Conservation (phyloP, 2,888 invertebrate species). For the Dasypolia templi region DNA sequence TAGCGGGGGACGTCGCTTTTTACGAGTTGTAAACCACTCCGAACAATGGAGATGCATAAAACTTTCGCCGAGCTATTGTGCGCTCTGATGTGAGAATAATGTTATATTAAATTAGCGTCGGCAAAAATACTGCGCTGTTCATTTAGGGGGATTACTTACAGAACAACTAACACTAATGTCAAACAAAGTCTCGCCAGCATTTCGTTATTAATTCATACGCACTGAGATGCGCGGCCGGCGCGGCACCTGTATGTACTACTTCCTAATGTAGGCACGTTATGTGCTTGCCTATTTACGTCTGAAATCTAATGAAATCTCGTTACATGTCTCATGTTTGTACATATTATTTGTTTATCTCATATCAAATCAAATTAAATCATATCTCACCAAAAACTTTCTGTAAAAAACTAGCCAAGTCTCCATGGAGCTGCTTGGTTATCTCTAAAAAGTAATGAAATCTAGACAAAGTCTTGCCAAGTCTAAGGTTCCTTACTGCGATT, state of each 20-base stretch:
- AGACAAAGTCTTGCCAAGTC: too few species aligned
- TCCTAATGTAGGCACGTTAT: background rate
- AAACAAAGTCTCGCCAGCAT: constrained; percentile 26
- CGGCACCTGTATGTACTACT: background rate
- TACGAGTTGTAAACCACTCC: constrained; percentile 61
- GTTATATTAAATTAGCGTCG: constrained; percentile 58
- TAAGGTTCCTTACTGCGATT: too few species aligned
- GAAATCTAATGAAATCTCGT: background rate
- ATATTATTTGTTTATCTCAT: background rate
- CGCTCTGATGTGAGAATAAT: constrained; percentile 66
- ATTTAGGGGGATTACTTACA: constrained; percentile 33
- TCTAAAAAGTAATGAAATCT: too few species aligned
- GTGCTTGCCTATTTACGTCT: background rate
- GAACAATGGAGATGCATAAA: constrained; percentile 69
- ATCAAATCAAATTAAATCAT: background rate
- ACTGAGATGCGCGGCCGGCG: background rate
- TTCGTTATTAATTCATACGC: constrained; percentile 7
- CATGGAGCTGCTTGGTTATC: too few species aligned
- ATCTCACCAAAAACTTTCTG: too few species aligned
- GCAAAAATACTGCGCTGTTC: constrained; percentile 60
- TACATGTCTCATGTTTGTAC: too few species aligned
- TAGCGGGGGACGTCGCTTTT: constrained; percentile 68
- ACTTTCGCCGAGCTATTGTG: constrained; percentile 64
- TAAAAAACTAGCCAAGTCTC: too few species aligned
- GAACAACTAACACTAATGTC: constrained; percentile 31